Evolutionary conservation across 2,797 vertebrate genomes (phyloP).

Genomic region (Clarias fuscus): DNA sequence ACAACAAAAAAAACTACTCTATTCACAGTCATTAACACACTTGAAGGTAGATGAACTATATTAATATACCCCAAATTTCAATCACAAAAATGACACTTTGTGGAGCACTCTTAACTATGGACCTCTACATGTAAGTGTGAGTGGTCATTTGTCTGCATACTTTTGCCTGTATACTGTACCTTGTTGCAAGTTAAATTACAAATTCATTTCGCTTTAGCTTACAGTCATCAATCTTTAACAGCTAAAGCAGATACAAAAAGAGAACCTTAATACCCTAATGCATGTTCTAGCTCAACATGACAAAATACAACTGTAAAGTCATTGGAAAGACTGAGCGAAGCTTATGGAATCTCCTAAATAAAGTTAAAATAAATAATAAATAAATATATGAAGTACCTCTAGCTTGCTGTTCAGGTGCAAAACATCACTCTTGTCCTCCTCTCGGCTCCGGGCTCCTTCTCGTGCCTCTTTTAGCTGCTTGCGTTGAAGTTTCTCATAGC

Average conservation of each 20-base stretch:
- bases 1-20: no score
- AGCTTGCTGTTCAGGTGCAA: conserved; percentile 75
- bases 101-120: no score
- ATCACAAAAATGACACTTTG: neutral
- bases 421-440: conserved; percentile 76
- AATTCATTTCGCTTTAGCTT: neutral
- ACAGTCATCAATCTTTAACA: neutral
- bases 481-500: conserved; percentile 90
- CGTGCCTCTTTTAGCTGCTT: conserved; percentile 78
- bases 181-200: neutral
- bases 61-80: neutral
- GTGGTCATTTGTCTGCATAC: neutral
- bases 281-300: neutral
- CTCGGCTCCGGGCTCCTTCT: conserved; percentile 68
- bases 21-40: no score
- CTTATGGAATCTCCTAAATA: neutral
- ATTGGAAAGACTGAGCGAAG: neutral
- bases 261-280: neutral
- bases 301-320: neutral
- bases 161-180: neutral
- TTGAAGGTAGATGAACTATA: no score
- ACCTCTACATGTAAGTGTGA: neutral
- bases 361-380: neutral
- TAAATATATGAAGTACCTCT: conserved; percentile 71
- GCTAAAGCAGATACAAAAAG: neutral